Percentiles rank a stretch among this genome's conserved stretches.
Conservation (phyloP, 2,113 vertebrate species). For the Etia nguti region DNA sequence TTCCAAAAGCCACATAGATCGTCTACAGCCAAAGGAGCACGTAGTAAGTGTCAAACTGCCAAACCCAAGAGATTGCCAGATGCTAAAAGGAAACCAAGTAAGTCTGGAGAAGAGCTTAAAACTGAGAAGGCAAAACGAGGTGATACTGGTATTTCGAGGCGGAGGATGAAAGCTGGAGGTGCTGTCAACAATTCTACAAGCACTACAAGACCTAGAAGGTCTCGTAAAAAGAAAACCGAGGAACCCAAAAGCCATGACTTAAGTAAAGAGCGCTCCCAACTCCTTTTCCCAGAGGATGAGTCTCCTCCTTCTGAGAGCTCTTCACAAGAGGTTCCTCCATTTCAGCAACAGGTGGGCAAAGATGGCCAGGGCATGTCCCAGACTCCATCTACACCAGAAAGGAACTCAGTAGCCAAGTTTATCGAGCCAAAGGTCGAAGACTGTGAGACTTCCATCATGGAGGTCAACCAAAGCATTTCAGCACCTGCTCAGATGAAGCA, state of each 20-base stretch:
- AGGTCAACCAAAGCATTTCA: constrained; percentile 40
- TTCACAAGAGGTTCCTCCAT: constrained; percentile 67
- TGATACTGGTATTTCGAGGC: constrained; percentile 44
- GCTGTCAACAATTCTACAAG: not conserved
- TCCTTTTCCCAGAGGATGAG: constrained; percentile 66
- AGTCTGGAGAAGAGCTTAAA: constrained; percentile 66
- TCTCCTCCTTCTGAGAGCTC: constrained; percentile 52
- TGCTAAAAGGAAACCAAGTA: constrained; percentile 71
- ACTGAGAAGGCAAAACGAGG: constrained; percentile 65
- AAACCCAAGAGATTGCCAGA: constrained; percentile 75
- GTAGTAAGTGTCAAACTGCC: constrained; percentile 68
- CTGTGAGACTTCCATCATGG: constrained; percentile 58
- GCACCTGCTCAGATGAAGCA: constrained; percentile 20
- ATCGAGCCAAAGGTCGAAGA: constrained; percentile 61
- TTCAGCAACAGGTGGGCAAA: constrained; percentile 54
- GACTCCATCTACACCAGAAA: not conserved
- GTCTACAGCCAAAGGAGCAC: constrained; percentile 60
- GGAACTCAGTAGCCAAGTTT: not conserved
- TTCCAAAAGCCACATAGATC: constrained; percentile 57
- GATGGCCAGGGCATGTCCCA: constrained; percentile 30
- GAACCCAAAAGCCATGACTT: constrained; percentile 56
- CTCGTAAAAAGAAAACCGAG: constrained; percentile 49
- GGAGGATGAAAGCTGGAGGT: constrained; percentile 72
- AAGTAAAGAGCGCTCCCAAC: constrained; percentile 52
- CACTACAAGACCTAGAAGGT: constrained; percentile 24